Evolutionary conservation across 2,888 invertebrate genomes (phyloP), one percentile per base, ranked within the genome.

Genomic region (Balanococcus diminutus): DNA sequence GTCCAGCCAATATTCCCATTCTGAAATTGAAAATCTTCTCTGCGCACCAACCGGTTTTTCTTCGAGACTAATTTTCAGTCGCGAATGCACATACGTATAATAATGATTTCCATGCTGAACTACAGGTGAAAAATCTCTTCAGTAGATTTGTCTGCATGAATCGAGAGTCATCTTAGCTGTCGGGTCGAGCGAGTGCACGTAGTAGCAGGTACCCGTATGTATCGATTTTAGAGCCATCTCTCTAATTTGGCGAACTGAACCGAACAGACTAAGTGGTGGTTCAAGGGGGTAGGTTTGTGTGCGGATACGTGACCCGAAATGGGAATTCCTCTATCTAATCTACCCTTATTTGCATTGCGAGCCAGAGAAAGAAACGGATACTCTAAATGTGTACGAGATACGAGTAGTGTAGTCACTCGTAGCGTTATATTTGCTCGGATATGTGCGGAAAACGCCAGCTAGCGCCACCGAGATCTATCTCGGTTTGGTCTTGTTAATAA

Each of bases 401-500:
- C n/a, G 14, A 5, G 36, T 36, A 36, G 36, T 5, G 36, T 42
- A 42, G 3, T 16, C 16, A 1, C 16, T 42, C 8, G 42, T 42
- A 3, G 1, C 16, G 0, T 14, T 42, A 11, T 42, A 42, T 42
- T 0, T 42, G 5, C 9, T 42, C 14, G 42, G 16, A 42, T 42
- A 14, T 42, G 56, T 56, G 56, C 56, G 56, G 56, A 56, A 56
- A 56, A 56, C 56, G 56, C 19, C 19, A 22, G 56, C 22, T 6
- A 56, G 16, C 42, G 42, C 56, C 19, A 56, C 56, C 19, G 56
- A 56, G 56, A 56, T 56, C 56, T 56, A 56, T 56, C 56, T 56
- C 22, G 56, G 56, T 56, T 56, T 22, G 56, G 56, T 56, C 56
- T 56, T 56, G 56, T 56, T 56, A 56, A 56, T 56, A 56, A 56